Evolutionary conservation across 2,113 vertebrate genomes (phyloP).

Genomic region (Octodon degus): DNA sequence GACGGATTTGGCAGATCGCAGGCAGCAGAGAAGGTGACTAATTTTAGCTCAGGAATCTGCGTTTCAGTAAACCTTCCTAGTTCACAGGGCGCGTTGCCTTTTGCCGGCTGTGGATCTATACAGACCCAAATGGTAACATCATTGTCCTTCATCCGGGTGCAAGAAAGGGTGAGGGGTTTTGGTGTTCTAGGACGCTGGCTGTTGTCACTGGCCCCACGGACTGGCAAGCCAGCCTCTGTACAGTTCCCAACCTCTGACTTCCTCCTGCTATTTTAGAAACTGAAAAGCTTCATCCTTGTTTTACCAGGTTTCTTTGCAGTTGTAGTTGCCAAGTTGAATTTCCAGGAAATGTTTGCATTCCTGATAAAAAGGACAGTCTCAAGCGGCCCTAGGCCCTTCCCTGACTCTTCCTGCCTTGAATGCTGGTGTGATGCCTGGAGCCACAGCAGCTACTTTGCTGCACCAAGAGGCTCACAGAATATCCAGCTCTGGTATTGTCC

Average conservation of each 20-base stretch:
- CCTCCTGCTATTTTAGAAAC: conserved; percentile 49
- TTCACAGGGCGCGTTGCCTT: background rate
- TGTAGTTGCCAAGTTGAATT: conserved; percentile 59
- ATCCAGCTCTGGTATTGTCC: background rate
- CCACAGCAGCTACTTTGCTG: background rate
- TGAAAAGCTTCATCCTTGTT: background rate
- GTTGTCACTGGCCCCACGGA: background rate
- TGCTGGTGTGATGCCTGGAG: background rate
- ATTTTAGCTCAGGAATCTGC: conserved; percentile 22
- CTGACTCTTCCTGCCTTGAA: conserved; percentile 25
- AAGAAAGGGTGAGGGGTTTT: background rate
- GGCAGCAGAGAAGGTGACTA: background rate
- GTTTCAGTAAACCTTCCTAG: background rate
- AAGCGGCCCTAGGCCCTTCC: background rate
- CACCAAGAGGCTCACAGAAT: background rate
- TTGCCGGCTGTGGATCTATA: background rate
- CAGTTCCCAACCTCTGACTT: background rate
- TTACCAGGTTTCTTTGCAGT: background rate
- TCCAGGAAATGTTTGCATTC: conserved; percentile 71
- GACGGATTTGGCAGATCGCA: conserved; percentile 26
- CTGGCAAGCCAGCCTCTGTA: background rate
- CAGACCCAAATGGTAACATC: background rate
- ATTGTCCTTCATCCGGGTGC: background rate
- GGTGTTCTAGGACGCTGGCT: background rate
- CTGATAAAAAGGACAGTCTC: conserved; percentile 40